Conservation (phyloP, 53 echinoderm and acorn worm genomes). For the Pentamera pediparva region DNA sequence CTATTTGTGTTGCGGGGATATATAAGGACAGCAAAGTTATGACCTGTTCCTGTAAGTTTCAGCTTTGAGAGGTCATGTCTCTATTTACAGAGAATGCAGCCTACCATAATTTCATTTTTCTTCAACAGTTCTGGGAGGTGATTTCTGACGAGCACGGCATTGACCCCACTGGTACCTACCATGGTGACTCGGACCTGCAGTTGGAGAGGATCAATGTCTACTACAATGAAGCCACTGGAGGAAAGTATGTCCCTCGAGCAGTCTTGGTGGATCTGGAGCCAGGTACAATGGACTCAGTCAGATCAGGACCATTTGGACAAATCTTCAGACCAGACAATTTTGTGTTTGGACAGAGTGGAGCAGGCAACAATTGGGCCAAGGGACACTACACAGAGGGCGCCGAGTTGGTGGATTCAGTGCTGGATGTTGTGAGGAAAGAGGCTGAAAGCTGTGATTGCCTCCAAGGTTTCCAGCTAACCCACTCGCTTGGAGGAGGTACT, state of each 20-base stretch:
- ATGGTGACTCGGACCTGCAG: constrained; percentile 85
- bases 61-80: neutral
- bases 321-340: constrained; percentile 93
- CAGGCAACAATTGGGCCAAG: constrained; percentile 99
- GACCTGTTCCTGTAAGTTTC: neutral
- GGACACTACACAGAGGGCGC: constrained; percentile 97
- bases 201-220: constrained; percentile 95
- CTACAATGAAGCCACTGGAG: constrained; percentile 83
- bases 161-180: constrained; percentile 96
- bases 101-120: neutral
- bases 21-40: neutral
- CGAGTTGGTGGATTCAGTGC: constrained; percentile 83
- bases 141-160: constrained; percentile 97
- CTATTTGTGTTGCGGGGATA: no score
- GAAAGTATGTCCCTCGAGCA: constrained; percentile 80
- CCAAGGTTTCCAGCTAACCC: constrained; percentile 93
- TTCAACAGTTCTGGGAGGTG: constrained; percentile 91
- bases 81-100: no score
- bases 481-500: constrained; percentile 92
- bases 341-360: constrained; percentile 93
- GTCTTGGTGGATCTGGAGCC: constrained; percentile 88
- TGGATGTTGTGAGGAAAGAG: constrained; percentile 91
- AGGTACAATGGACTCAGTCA: constrained; percentile 94
- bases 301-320: constrained; percentile 74
- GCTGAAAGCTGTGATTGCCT: constrained; percentile 85